Conservation (phyloP, 2,888 invertebrate species). For the Amiota mariae region DNA sequence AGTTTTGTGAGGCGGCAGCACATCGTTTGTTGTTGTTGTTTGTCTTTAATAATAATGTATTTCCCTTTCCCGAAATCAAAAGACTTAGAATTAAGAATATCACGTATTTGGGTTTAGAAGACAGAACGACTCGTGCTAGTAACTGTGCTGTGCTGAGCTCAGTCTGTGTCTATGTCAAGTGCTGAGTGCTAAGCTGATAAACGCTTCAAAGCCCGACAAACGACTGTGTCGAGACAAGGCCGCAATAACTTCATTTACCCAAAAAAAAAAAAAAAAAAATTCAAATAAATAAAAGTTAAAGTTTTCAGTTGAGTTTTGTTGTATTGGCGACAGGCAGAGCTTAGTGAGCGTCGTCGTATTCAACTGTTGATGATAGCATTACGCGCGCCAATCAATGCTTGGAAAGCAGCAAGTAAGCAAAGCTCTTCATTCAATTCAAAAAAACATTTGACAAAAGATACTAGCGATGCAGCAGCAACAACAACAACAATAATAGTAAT, state of each 20-base stretch:
- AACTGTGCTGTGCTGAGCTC: neutral
- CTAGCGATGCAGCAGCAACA: too few relatives aligned
- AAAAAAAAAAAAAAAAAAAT: constrained; percentile 38
- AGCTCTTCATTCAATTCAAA: too few relatives aligned
- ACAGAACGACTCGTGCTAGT: neutral
- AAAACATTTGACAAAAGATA: too few relatives aligned
- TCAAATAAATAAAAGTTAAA: too few relatives aligned
- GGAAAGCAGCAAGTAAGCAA: too few relatives aligned
- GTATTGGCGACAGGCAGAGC: constrained; percentile 22
- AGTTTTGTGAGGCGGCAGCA: constrained; percentile 22
- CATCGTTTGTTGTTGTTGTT: neutral
- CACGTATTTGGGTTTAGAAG: constrained; percentile 9
- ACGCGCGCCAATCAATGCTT: too few relatives aligned
- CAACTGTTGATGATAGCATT: constrained; percentile 3
- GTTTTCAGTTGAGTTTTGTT: neutral
- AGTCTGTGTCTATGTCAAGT: constrained; percentile 6
- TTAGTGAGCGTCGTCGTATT: constrained; percentile 32
- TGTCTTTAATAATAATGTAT: neutral
- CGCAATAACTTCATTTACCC: constrained; percentile 59
- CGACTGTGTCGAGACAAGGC: constrained; percentile 64
- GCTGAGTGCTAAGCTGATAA: constrained; percentile 31
- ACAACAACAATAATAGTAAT: too few relatives aligned
- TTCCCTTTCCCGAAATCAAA: neutral
- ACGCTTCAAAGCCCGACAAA: constrained; percentile 53
- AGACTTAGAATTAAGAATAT: neutral